These are phyloP conservation scores for Saccostrea echinata DNA, from an alignment of 1,140 invertebrate species.

Conservation along the genomic window DNA sequence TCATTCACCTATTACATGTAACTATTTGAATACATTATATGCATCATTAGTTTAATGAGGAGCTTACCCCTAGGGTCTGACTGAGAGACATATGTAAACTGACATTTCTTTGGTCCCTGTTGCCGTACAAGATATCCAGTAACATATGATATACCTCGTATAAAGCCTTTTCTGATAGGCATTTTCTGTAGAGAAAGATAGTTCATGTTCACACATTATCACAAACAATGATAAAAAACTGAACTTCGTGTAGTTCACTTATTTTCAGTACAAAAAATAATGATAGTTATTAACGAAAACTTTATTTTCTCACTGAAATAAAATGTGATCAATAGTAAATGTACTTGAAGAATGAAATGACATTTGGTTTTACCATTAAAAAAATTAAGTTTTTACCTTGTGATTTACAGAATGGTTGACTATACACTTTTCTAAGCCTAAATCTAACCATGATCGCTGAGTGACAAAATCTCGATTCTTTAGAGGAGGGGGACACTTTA, in stretches of 20 bases:
- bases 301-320: not conserved
- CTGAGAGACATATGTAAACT: slow-evolving; percentile 91
- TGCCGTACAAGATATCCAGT: slow-evolving; percentile 85
- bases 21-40: not conserved
- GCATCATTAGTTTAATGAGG: not conserved
- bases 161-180: slow-evolving; percentile 89
- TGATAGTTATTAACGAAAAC: not conserved
- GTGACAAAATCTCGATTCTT: slow-evolving; percentile 95
- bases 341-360: not conserved
- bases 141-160: slow-evolving; percentile 87
- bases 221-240: not conserved
- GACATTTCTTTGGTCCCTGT: slow-evolving; percentile 81
- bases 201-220: not conserved
- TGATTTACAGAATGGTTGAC: slow-evolving; percentile 95
- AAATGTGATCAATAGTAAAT: not conserved
- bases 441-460: slow-evolving; percentile 93
- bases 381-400: slow-evolving; percentile 79
- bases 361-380: slow-evolving; percentile 14
- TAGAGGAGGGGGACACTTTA: slow-evolving; percentile 91
- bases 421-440: slow-evolving; percentile 90
- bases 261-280: not conserved
- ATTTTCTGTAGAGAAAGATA: slow-evolving; percentile 81
- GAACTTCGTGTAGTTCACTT: too few relatives aligned
- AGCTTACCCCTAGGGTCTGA: slow-evolving; percentile 89
- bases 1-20: not conserved